phyloP scores from a whole-genome alignment of 2,888 invertebrate species.

The Microctonus hyperodae region DNA sequence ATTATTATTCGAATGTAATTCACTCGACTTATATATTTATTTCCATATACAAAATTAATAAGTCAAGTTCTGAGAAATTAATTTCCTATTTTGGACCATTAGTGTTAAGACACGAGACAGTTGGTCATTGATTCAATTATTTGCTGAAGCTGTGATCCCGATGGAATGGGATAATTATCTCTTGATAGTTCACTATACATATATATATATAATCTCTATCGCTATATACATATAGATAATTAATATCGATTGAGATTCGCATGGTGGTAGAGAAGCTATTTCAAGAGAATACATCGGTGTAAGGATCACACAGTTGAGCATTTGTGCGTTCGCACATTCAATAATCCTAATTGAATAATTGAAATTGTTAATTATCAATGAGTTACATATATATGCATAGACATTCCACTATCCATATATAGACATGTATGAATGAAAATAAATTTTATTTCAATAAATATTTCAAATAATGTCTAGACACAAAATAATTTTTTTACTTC shows the following conservation, averaged over 20 bases:
- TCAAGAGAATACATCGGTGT: not conserved
- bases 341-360: constrained; percentile 17
- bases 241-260: constrained; percentile 9
- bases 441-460: no score
- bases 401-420: no score
- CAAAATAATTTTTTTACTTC: no score
- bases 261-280: constrained; percentile 1
- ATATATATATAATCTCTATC: constrained; percentile 50
- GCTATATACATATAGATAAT: not conserved
- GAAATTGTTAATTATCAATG: constrained; percentile 16
- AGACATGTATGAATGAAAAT: no score
- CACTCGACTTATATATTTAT: no score
- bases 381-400: no score
- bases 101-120: constrained; percentile 16
- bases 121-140: constrained; percentile 52
- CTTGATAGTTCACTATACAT: constrained; percentile 53
- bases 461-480: no score
- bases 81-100: constrained; percentile 15
- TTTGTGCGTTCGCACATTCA: not conserved
- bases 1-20: no score
- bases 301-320: constrained; percentile 8
- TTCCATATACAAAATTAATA: not conserved
- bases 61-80: constrained; percentile 1
- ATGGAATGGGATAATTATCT: constrained; percentile 54
- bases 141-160: constrained; percentile 42